Conservation (phyloP, 2,797 vertebrate genomes). For the Pseudochirops corinnae region DNA sequence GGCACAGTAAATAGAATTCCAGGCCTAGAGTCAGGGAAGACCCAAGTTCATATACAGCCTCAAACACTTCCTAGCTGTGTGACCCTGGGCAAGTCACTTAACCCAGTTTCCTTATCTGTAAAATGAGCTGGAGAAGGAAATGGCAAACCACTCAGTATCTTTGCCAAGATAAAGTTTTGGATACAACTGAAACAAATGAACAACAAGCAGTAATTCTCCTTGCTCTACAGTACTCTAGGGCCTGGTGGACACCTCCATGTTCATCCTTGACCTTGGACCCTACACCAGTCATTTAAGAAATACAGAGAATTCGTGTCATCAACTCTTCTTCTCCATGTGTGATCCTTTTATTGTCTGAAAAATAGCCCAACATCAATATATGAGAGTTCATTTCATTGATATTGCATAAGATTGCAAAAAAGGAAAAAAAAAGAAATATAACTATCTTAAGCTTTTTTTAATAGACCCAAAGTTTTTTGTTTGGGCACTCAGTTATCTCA, state of each 20-base stretch:
- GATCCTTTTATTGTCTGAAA: not conserved
- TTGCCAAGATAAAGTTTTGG: not conserved
- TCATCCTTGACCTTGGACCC: not conserved
- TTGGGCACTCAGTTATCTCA: not conserved
- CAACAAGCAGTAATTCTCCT: not conserved
- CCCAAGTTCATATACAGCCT: not conserved
- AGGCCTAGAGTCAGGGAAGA: not conserved
- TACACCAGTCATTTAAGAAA: not conserved
- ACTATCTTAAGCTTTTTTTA: not conserved
- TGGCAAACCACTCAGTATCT: not conserved
- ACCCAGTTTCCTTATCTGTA: not conserved
- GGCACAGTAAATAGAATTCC: not conserved
- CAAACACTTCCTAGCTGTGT: not conserved
- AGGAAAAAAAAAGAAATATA: not conserved
- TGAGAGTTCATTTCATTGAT: not conserved
- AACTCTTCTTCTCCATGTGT: too few relatives aligned
- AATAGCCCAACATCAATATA: not conserved
- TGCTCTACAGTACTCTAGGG: not conserved
- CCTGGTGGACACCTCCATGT: not conserved
- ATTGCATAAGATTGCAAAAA: conserved; percentile 2
- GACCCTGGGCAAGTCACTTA: not conserved
- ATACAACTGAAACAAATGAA: not conserved
- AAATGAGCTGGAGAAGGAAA: not conserved
- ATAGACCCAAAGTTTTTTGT: not conserved
- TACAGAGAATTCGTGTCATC: not conserved